These are phyloP conservation scores for Lonchura striata DNA, from an alignment of 2,113 vertebrate species.

Conservation along the genomic window DNA sequence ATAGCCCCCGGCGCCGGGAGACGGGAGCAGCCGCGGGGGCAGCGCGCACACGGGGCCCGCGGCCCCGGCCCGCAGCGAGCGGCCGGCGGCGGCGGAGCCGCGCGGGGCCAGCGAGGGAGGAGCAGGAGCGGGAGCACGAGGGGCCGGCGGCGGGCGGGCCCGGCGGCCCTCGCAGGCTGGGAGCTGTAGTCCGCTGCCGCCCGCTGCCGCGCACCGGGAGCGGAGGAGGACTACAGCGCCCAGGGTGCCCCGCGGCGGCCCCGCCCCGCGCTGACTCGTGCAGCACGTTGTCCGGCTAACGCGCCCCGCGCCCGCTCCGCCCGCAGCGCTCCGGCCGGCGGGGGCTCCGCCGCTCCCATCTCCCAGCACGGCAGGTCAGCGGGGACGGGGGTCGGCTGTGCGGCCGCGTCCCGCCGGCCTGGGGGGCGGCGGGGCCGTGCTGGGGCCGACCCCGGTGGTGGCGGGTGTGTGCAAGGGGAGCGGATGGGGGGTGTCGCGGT, in stretches of 20 bases:
- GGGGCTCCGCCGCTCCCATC: neutral
- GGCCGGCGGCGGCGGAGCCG: neutral
- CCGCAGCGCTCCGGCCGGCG: neutral
- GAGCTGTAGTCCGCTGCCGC: neutral
- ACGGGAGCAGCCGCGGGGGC: neutral
- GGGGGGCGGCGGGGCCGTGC: neutral
- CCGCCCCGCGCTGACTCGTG: neutral
- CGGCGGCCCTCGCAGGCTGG: neutral
- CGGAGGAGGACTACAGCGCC: neutral
- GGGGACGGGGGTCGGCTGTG: neutral
- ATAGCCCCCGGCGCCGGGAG: rapidly evolving
- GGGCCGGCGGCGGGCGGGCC: too few relatives aligned
- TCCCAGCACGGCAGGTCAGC: neutral
- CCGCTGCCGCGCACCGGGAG: too few relatives aligned
- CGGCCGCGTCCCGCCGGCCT: neutral
- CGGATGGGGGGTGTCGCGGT: neutral
- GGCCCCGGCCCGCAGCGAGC: too few relatives aligned
- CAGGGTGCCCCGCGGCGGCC: neutral
- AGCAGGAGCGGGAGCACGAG: neutral
- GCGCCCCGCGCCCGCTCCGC: neutral
- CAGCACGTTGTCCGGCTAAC: conserved; percentile 16
- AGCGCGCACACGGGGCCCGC: too few relatives aligned
- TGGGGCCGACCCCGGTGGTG: neutral
- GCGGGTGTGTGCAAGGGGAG: neutral
- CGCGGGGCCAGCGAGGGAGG: rapidly evolving